Conservation (phyloP, 2,113 vertebrate genomes). For the Thunnus maccoyii region DNA sequence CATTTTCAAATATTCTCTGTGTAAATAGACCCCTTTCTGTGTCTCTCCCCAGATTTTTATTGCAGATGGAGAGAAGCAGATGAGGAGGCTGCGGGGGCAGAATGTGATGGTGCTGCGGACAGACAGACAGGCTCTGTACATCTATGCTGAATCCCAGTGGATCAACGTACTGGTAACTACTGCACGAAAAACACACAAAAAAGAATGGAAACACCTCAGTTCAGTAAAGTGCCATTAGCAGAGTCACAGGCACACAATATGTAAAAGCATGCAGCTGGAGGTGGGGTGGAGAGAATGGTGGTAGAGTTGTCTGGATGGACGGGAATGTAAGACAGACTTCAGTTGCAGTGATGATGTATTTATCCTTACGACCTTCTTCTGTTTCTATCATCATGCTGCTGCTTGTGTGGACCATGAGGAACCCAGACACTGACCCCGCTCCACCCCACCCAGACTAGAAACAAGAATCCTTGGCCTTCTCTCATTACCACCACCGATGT, state of each 20-base stretch:
- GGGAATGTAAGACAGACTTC: no score
- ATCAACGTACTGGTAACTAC: conserved; percentile 70
- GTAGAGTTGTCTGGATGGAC: no score
- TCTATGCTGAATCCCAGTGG: conserved; percentile 73
- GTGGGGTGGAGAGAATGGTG: no score
- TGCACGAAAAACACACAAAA: neutral
- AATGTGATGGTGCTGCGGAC: conserved; percentile 75
- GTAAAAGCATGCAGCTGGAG: no score
- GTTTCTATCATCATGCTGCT: neutral
- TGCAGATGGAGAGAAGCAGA: conserved; percentile 59
- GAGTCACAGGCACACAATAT: no score
- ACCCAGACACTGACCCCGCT: conserved; percentile 8
- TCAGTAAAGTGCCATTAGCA: no score
- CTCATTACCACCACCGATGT: neutral
- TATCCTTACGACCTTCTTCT: neutral
- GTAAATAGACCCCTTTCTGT: no score
- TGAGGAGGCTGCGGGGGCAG: conserved; percentile 59
- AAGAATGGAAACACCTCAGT: neutral
- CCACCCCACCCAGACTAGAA: neutral
- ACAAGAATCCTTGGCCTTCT: no score
- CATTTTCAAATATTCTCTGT: no score
- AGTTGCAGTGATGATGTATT: neutral
- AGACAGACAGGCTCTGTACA: conserved; percentile 62
- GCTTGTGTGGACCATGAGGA: conserved; percentile 35
- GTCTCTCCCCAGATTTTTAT: conserved; percentile 62